phyloP scores from a whole-genome alignment of 2,113 vertebrate genomes.

The Eidolon helvum region DNA sequence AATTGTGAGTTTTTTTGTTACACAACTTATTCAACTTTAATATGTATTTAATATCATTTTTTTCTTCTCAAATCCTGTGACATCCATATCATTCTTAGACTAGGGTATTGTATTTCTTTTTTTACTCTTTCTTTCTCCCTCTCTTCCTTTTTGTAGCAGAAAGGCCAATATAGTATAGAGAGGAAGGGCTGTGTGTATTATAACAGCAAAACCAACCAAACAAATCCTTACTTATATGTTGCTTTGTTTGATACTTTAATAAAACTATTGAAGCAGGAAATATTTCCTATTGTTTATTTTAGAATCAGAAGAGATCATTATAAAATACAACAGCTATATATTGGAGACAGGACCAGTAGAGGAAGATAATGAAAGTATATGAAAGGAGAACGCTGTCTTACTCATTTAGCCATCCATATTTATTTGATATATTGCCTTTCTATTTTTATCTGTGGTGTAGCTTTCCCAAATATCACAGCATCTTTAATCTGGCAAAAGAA shows the following conservation, averaged over 20 bases:
- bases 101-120: not conserved
- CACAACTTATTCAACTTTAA: not conserved
- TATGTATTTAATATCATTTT: not conserved
- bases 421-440: not conserved
- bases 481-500: not conserved
- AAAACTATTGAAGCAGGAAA: not conserved
- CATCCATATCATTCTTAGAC: not conserved
- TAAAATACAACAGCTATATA: not conserved
- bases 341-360: not conserved
- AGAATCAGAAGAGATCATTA: not conserved
- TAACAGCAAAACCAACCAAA: not conserved
- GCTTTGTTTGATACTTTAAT: not conserved
- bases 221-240: not conserved
- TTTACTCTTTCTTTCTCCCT: not conserved
- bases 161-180: not conserved
- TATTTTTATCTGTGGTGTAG: not conserved
- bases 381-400: not conserved
- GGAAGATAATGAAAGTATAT: not conserved
- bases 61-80: not conserved
- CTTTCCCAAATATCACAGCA: not conserved
- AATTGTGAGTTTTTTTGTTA: not conserved
- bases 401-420: not conserved
- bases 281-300: not conserved
- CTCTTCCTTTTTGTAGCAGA: not conserved
- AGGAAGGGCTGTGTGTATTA: not conserved